Percentiles rank a stretch among this genome's conserved stretches.
phyloP scores from a whole-genome alignment of 2,888 invertebrate species.

The Leucoma salicis region DNA sequence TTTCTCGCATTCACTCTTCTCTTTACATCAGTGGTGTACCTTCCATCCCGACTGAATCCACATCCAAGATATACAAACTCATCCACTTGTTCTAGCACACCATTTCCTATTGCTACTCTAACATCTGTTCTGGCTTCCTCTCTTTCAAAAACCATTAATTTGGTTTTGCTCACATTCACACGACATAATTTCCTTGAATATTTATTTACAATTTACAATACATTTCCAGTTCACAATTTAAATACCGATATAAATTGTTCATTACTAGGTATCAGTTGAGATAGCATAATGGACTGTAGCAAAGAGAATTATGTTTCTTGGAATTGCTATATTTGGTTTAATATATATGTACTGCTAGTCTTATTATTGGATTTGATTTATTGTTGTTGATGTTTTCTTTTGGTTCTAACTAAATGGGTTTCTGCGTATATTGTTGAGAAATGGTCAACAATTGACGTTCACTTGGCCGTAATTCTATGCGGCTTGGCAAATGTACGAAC shows the following conservation, averaged over 20 bases:
- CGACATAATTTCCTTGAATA: no score
- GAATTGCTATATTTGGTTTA: constrained; percentile 30
- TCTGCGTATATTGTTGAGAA: constrained; percentile 36
- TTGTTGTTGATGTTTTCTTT: constrained; percentile 31
- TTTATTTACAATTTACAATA: no score
- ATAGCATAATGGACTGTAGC: constrained; percentile 39
- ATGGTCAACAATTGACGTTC: constrained; percentile 28
- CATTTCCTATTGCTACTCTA: no score
- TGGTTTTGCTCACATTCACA: no score
- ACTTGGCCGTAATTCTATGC: constrained; percentile 23
- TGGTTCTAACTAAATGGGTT: constrained; percentile 46
- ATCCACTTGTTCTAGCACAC: no score
- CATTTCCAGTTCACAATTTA: neutral
- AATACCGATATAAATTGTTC: constrained; percentile 20
- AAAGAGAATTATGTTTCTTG: constrained; percentile 51
- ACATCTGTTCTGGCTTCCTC: no score
- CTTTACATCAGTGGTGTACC: no score
- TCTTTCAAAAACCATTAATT: no score
- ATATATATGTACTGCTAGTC: constrained; percentile 12
- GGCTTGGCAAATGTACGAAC: constrained; percentile 13
- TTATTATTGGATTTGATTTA: constrained; percentile 33
- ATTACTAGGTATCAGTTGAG: constrained; percentile 22
- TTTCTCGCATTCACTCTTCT: no score
- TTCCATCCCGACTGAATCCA: no score
- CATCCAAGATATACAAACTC: no score